Base-by-base conservation (phyloP, 2,888 invertebrate genomes). In the Microctonus brassicae region DNA sequence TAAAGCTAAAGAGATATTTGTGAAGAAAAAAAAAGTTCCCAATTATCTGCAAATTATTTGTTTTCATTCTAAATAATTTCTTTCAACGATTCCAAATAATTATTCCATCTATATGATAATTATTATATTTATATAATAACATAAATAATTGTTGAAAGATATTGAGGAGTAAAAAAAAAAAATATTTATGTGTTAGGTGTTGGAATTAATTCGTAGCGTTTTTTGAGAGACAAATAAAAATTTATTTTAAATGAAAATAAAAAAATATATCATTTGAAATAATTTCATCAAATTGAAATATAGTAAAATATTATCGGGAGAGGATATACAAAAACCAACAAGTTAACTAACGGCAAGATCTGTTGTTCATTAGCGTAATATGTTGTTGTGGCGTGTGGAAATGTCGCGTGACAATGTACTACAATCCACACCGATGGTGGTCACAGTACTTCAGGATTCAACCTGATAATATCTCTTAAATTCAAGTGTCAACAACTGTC, bases 391-490 rank as follows among this genome's bases (percentile, higher is more conserved):
- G 72, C 67, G 72, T 72, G 71, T 34, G 65, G 17, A 29, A 47
- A 62, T 42, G 26, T 71, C 47, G 72, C 72, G 72, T 72, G 72
- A 72, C 72, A 55, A 67, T 72, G 5, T 63, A 58, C 36, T 39
- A 53, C 64, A 22, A 64, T 64, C 53, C 34, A 39, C 62, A 36
- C 39, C 24, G 24, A 36, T 60, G n/a, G 47, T 68, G 63, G 72
- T 68, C 72, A 72, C 72, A 72, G 42, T 71, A 71, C 63, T 72
- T 57, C 39, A 62, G 57, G 63, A 72, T 72, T 58, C 72, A 62
- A 36, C 34, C 11, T 34, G 72, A 72, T 72, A 68, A 22, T 7
- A 72, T 72, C 67, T 67, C 39, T 57, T 29, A 57, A 67, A 34
- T 67, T 68, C 62, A 63, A 72, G 63, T 72, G 72, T 62, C 62